Percentiles rank a stretch among this genome's conserved stretches.
These are phyloP conservation scores for Salpingus planirostris DNA, from an alignment of 2,888 invertebrate species.

Conservation along the genomic window DNA sequence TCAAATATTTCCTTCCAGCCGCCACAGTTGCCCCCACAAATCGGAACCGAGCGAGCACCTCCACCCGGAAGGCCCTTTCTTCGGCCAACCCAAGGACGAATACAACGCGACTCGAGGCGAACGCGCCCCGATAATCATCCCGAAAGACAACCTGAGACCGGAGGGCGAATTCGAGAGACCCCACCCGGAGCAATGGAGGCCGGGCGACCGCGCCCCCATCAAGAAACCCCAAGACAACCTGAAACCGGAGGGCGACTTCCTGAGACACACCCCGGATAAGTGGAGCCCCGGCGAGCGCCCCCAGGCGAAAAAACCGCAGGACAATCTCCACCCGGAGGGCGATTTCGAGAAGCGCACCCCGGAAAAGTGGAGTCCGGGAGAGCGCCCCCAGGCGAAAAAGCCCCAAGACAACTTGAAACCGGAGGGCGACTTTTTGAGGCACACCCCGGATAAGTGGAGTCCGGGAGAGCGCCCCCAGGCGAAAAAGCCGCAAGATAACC, in stretches of 20 bases:
- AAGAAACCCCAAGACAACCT: constrained; percentile 41
- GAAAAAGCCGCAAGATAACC: constrained; percentile 42
- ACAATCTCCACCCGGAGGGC: constrained; percentile 42
- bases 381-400: constrained; percentile 36
- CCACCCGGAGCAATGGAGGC: constrained; percentile 14
- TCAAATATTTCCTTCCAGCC: no score
- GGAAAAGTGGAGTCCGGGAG: constrained; percentile 30
- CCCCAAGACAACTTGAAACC: constrained; percentile 40
- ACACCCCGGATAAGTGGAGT: constrained; percentile 18
- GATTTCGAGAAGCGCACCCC: constrained; percentile 37
- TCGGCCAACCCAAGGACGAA: constrained; percentile 45
- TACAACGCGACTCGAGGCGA: constrained; percentile 40
- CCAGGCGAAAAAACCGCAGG: constrained; percentile 35
- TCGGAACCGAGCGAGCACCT: constrained; percentile 60
- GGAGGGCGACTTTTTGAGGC: constrained; percentile 38
- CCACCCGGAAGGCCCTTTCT: constrained; percentile 58
- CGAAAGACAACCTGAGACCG: constrained; percentile 47
- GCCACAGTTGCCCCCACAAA: constrained; percentile 72
- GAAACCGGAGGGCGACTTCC: constrained; percentile 42
- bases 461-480: constrained; percentile 37
- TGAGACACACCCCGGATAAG: constrained; percentile 33
- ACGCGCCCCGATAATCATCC: constrained; percentile 37
- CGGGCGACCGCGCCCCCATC: constrained; percentile 39
- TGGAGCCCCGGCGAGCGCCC: constrained; percentile 38
- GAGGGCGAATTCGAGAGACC: constrained; percentile 49